Evolutionary conservation across 2,888 invertebrate species (phyloP).

Genomic region (Heliconius charithonia): DNA sequence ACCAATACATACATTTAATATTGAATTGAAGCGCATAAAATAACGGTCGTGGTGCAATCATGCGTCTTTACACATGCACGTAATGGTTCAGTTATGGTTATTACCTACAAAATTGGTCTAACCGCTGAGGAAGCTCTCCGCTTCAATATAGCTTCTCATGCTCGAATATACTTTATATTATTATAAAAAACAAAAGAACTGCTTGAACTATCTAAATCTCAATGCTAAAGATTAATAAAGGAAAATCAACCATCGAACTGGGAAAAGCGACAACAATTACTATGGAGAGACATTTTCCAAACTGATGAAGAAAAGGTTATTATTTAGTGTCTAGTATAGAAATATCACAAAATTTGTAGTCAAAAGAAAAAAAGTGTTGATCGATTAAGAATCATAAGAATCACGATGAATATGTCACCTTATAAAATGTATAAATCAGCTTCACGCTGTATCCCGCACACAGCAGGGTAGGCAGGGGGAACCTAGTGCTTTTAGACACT

Average conservation of each 20-base stretch:
- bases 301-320: not conserved
- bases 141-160: conserved; percentile 72
- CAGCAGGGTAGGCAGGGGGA: too few relatives aligned
- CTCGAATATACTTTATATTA: not conserved
- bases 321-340: not conserved
- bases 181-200: not conserved
- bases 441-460: too few relatives aligned
- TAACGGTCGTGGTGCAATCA: conserved; percentile 17
- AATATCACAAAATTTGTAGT: not conserved
- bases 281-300: not conserved
- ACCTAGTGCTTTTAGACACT: too few relatives aligned
- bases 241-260: not conserved
- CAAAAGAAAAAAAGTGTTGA: not conserved
- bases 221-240: not conserved
- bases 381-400: too few relatives aligned
- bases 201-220: not conserved
- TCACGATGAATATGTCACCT: too few relatives aligned
- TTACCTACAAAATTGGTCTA: conserved; percentile 79
- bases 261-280: not conserved
- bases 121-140: conserved; percentile 83
- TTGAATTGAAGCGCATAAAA: conserved; percentile 24
- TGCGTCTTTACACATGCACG: conserved; percentile 75
- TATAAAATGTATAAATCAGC: too few relatives aligned
- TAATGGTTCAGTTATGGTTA: conserved; percentile 81
- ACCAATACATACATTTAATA: conserved; percentile 20